Conservation (phyloP, 2,113 vertebrate genomes). For the Onychostruthus taczanowskii region DNA sequence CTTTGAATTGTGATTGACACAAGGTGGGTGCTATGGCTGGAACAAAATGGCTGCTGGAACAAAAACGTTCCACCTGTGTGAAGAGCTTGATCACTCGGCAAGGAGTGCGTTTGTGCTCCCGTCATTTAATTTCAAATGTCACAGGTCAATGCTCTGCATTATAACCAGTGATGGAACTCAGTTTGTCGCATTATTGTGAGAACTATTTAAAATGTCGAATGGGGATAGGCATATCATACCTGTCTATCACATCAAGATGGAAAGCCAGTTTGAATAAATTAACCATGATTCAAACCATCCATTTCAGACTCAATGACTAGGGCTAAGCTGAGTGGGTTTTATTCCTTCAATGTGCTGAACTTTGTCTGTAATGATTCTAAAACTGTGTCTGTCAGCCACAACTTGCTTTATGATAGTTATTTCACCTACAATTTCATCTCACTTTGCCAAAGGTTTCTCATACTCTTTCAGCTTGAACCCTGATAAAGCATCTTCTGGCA, state of each 20-base stretch:
- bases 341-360: neutral
- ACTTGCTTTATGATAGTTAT: neutral
- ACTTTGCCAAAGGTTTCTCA: neutral
- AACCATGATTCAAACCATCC: slow-evolving; percentile 1
- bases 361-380: neutral
- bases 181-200: neutral
- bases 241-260: slow-evolving; percentile 30
- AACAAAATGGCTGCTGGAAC: slow-evolving; percentile 42
- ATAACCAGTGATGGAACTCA: slow-evolving; percentile 22
- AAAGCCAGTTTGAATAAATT: slow-evolving; percentile 57
- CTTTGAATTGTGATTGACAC: slow-evolving; percentile 44
- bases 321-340: neutral
- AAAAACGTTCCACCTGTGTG: slow-evolving; percentile 18
- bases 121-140: slow-evolving; percentile 34
- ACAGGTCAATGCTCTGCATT: slow-evolving; percentile 56
- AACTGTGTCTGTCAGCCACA: neutral
- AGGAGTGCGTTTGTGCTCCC: neutral
- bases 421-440: slow-evolving; percentile 13
- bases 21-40: neutral
- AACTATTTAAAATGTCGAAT: slow-evolving; percentile 4
- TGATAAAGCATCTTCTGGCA: neutral
- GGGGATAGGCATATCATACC: neutral
- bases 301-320: slow-evolving; percentile 16
- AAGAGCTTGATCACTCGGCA: neutral
- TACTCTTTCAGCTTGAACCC: neutral